A percentile compares a stretch with the other conserved stretches of the same genome.
Conservation (phyloP, 2,888 invertebrate genomes). For the Spodoptera littoralis region DNA sequence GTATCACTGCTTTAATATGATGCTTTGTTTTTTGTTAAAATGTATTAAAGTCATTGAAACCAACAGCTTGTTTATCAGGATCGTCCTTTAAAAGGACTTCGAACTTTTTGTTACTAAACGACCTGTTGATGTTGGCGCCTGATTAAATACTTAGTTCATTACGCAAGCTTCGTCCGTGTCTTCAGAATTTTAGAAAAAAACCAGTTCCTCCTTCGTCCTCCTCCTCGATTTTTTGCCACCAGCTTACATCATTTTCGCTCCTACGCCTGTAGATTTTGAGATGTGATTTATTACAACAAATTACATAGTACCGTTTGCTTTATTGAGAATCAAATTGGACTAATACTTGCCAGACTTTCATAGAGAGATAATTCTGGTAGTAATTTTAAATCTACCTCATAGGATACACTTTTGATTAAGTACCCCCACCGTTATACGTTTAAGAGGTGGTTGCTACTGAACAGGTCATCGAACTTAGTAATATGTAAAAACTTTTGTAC, state of each 20-base stretch:
- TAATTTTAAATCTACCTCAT: not conserved
- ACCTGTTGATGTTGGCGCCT: too few species aligned
- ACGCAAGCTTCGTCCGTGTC: not conserved
- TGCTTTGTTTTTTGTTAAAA: too few species aligned
- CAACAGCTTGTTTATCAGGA: too few species aligned
- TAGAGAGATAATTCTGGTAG: not conserved
- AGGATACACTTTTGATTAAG: not conserved
- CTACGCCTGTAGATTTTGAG: constrained; percentile 2
- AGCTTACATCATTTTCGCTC: not conserved
- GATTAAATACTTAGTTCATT: too few species aligned
- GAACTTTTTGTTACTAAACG: too few species aligned
- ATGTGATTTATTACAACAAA: constrained; percentile 34
- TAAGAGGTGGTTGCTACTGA: not conserved
- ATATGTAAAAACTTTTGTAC: constrained; percentile 8
- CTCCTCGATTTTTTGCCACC: constrained; percentile 8
- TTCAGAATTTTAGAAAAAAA: not conserved
- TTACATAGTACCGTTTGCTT: constrained; percentile 18
- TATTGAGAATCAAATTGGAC: not conserved
- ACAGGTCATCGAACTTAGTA: constrained; percentile 7
- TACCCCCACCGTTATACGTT: not conserved
- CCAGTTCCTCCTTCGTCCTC: not conserved
- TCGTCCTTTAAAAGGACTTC: too few species aligned
- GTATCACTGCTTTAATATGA: not conserved
- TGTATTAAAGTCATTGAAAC: too few species aligned
- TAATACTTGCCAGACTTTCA: not conserved